These are phyloP conservation scores for Chaenogobius annularis DNA, from an alignment of 2,113 vertebrate species.

Conservation along the genomic window DNA sequence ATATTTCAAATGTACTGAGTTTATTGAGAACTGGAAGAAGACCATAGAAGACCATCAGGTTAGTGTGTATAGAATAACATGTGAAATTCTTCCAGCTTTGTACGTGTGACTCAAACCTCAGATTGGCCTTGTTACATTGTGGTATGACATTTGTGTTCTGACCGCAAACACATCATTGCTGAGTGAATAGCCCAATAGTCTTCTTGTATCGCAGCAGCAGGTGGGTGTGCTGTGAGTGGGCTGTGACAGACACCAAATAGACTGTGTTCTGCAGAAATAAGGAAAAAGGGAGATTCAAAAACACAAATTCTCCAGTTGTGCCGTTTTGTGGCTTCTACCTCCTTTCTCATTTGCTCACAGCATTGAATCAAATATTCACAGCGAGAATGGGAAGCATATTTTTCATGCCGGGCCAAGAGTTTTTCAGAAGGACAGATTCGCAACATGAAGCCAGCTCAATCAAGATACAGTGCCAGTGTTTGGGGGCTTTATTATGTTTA, in stretches of 20 bases:
- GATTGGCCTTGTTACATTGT: background rate
- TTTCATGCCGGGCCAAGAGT: background rate
- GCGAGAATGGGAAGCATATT: background rate
- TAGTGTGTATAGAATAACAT: background rate
- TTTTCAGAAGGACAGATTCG: background rate
- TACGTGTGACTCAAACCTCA: background rate
- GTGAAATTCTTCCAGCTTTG: too few species aligned
- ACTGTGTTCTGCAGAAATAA: background rate
- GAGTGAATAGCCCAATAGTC: background rate
- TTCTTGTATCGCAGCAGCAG: background rate
- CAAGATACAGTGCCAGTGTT: background rate
- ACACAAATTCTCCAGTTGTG: conserved; percentile 5
- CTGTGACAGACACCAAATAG: conserved; percentile 3
- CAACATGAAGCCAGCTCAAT: conserved; percentile 1
- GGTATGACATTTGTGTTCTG: background rate
- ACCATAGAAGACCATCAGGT: background rate
- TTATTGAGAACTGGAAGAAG: background rate
- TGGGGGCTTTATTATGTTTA: conserved; percentile 3
- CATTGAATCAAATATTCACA: conserved; percentile 13
- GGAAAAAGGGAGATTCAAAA: background rate
- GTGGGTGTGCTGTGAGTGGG: conserved; percentile 7
- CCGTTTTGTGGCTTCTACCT: background rate
- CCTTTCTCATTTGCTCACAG: conserved; percentile 13
- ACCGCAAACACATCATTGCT: background rate
- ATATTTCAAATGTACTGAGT: too few species aligned